A percentile compares a stretch with the other conserved stretches of the same genome.
Evolutionary conservation across 2,797 vertebrate species (phyloP).

Genomic region (Sciurus carolinensis): DNA sequence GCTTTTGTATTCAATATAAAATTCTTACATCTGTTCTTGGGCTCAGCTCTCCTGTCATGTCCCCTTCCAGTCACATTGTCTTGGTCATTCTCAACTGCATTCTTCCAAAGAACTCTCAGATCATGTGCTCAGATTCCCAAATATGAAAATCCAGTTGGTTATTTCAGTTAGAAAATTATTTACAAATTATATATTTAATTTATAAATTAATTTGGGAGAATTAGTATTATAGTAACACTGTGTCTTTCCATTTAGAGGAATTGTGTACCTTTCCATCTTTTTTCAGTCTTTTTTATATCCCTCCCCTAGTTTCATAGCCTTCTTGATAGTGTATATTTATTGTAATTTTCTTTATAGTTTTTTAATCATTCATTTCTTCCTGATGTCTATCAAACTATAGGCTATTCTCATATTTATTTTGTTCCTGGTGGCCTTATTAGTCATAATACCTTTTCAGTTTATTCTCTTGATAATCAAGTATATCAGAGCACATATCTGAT

Average conservation of each 20-base stretch:
- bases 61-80: not conserved
- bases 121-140: not conserved
- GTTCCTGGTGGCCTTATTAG: not conserved
- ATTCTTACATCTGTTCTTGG: not conserved
- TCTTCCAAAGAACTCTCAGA: not conserved
- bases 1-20: not conserved
- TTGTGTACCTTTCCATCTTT: not conserved
- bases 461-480: not conserved
- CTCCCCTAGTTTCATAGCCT: constrained; percentile 9
- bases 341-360: not conserved
- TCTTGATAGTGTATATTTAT: not conserved
- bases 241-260: not conserved
- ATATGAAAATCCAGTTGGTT: not conserved
- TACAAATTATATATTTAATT: not conserved
- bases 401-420: constrained; percentile 50
- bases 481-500: constrained; percentile 33
- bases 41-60: not conserved
- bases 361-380: not conserved
- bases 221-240: not conserved
- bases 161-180: not conserved
- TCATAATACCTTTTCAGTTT: not conserved
- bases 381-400: not conserved
- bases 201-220: constrained; percentile 14
- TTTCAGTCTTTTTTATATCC: not conserved
- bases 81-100: not conserved